Conservation (phyloP, 1,140 invertebrate species). For the Aphis gossypii region DNA sequence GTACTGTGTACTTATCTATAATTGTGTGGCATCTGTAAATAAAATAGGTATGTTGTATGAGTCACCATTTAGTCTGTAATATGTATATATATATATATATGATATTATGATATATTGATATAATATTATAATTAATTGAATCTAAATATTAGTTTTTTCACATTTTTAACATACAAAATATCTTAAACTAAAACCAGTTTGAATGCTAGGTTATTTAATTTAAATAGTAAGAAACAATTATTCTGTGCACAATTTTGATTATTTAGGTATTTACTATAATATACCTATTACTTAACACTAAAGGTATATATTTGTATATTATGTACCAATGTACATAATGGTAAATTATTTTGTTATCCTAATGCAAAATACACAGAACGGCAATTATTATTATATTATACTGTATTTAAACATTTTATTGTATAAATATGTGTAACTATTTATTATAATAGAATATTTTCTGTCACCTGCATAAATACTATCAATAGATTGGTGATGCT, state of each 20-base stretch:
- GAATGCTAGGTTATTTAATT: background rate
- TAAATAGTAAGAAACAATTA: background rate
- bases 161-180: background rate
- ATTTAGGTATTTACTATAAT: background rate
- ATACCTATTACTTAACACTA: no score
- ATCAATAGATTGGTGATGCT: background rate
- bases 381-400: background rate
- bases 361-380: background rate
- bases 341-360: background rate
- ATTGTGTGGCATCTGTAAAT: background rate
- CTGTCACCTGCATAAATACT: background rate
- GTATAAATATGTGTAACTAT: background rate
- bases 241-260: background rate
- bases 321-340: background rate
- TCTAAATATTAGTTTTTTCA: slow-evolving; percentile 1
- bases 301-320: background rate
- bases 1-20: background rate
- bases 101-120: background rate
- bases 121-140: background rate
- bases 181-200: background rate
- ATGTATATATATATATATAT: background rate
- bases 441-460: background rate
- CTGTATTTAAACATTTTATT: background rate
- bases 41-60: background rate
- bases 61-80: slow-evolving; percentile 30